Percentiles rank a stretch among this genome's conserved stretches.
These are phyloP conservation scores for Dynastes tityus DNA, from an alignment of 2,888 invertebrate genomes.

Conservation along the genomic window DNA sequence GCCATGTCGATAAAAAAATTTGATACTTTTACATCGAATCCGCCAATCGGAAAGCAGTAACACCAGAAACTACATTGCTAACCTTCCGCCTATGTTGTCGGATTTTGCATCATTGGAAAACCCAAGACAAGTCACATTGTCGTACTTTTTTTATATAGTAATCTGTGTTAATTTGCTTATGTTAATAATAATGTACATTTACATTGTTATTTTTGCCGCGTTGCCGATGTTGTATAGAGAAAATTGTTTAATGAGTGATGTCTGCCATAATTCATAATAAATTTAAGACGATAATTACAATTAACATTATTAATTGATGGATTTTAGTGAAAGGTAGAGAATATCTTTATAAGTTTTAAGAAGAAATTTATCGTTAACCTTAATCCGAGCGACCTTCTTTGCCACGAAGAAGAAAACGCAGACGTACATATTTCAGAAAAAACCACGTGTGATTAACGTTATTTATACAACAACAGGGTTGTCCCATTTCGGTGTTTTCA, in stretches of 20 bases:
- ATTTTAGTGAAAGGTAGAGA: too few species aligned
- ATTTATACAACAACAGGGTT: too few species aligned
- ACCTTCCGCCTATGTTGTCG: slow-evolving; percentile 41
- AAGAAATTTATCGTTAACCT: background rate
- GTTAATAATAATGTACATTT: slow-evolving; percentile 31
- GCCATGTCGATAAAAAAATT: slow-evolving; percentile 18
- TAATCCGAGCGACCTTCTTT: too few species aligned
- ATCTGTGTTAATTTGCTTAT: slow-evolving; percentile 37
- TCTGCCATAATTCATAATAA: background rate
- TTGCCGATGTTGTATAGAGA: background rate
- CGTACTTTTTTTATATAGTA: slow-evolving; percentile 28
- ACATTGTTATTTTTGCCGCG: slow-evolving; percentile 14
- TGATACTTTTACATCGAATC: slow-evolving; percentile 24
- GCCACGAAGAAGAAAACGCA: too few species aligned
- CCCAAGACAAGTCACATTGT: slow-evolving; percentile 49
- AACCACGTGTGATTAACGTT: too few species aligned
- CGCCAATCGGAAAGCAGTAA: slow-evolving; percentile 33
- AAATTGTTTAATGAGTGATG: too few species aligned
- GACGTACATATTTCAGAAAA: too few species aligned
- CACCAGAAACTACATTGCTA: slow-evolving; percentile 17
- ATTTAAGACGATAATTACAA: too few species aligned
- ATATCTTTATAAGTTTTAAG: background rate
- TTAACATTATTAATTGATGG: too few species aligned
- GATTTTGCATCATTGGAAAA: slow-evolving; percentile 54
- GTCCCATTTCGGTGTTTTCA: too few species aligned